Percentiles rank a stretch among this genome's conserved stretches.
Conservation (phyloP, 2,888 invertebrate species). For the Strigamia crassipes region DNA sequence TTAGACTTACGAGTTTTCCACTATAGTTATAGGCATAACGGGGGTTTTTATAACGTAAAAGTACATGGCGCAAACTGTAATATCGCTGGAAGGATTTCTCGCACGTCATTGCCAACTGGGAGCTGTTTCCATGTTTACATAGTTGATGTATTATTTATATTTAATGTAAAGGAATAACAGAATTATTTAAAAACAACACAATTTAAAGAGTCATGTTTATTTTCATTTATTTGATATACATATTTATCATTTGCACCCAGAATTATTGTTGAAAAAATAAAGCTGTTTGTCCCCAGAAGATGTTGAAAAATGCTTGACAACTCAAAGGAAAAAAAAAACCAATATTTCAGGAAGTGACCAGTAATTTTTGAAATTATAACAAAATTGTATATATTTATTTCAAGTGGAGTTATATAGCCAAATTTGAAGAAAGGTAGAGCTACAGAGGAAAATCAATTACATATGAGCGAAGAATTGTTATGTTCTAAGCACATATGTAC, state of each 20-base stretch:
- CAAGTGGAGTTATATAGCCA: no score
- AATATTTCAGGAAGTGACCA: neutral
- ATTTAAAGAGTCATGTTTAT: slow-evolving; percentile 14
- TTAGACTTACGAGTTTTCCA: no score
- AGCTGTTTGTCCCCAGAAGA: neutral
- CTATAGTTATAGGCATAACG: no score
- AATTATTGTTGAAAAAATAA: neutral
- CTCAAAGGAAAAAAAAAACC: neutral
- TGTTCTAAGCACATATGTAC: neutral
- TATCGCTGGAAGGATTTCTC: neutral
- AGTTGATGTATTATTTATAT: neutral
- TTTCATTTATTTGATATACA: slow-evolving; percentile 23
- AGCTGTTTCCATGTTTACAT: neutral
- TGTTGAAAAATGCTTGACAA: neutral
- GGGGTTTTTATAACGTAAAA: no score
- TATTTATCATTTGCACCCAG: slow-evolving; percentile 9
- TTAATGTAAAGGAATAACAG: neutral
- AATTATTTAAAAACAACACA: neutral
- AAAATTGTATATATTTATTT: neutral
- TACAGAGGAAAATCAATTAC: neutral
- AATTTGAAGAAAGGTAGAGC: no score
- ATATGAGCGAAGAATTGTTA: neutral
- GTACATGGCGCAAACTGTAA: no score
- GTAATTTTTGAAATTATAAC: neutral
- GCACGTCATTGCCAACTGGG: no score